Base-by-base conservation (phyloP, 2,888 invertebrate genomes). In the Scaptomyza reducta region DNA sequence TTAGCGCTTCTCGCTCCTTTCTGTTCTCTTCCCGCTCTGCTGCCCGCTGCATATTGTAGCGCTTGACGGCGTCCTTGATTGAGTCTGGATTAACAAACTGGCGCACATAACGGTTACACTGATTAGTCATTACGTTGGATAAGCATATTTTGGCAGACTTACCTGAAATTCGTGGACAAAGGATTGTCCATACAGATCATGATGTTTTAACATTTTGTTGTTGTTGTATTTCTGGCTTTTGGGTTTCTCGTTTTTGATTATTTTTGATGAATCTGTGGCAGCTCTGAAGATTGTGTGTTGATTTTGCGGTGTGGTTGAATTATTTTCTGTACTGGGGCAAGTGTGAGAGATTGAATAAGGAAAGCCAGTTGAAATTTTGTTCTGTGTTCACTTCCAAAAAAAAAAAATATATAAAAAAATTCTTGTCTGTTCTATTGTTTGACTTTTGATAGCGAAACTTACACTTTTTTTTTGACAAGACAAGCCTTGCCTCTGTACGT, bases 51-150 rank as follows among this genome's bases (percentile, higher is more conserved):
- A 65, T 62, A 22, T 82, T 87, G 35, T 87, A 70, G 10, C 82
- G 88, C 33, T 75, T 73, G 0, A 87, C 81, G 18, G 81, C 77
- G 25, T 81, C 74, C 10, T 76, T 78, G 13, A 89, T 82, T 4
- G 75, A 77, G 9, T 85, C 85, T 2, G 87, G 79, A 6, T 80
- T 78, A 1, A 74, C 7, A 9, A 77, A 84, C 88, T 84, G 18
- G 0, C 11, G 9, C 10, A 11, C 7, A 3, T n/a, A 11, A 27
- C 4, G 13, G 11, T 6, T 4, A 11, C n/a, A 14, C 2, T 22
- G 3, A 29, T 35, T 16, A 40, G 7, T 11, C 0, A 1, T n/a
- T 27, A 40, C 9, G 22, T 3, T 22, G 22, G 3, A 9, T 3
- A 6, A 31, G 22, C 6, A 11, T 6, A 18, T 6, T 13, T 45